These are phyloP conservation scores for Eupeodes luniger DNA, from an alignment of 2,888 invertebrate species.

Conservation along the genomic window DNA sequence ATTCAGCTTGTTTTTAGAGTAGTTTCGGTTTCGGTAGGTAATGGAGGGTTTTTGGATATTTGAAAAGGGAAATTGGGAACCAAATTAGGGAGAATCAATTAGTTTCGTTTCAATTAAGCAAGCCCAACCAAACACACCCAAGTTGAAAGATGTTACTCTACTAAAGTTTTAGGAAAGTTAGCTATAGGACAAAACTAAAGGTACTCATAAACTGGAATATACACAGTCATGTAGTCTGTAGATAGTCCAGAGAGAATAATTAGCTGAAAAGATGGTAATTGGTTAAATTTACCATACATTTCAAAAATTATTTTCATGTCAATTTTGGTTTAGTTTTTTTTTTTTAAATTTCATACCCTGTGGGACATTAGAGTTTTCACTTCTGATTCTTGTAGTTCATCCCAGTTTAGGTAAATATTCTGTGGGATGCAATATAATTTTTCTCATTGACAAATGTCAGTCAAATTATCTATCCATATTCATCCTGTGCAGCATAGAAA, in stretches of 20 bases:
- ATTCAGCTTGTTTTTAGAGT: background rate
- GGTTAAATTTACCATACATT: conserved; percentile 1
- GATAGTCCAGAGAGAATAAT: conserved; percentile 20
- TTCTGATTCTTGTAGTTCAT: too few relatives aligned
- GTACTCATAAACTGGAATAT: too few relatives aligned
- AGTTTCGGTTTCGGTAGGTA: background rate
- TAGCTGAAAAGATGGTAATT: conserved; percentile 19
- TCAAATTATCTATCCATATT: background rate
- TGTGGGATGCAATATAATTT: background rate
- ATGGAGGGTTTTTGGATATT: conserved; percentile 19
- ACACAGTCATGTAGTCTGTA: too few relatives aligned
- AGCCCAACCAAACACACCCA: background rate
- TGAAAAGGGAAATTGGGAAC: conserved; percentile 34
- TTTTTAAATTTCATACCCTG: background rate
- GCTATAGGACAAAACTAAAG: background rate
- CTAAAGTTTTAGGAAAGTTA: conserved; percentile 21
- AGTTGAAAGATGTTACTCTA: conserved; percentile 16
- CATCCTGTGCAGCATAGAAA: background rate
- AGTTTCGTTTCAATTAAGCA: conserved; percentile 64
- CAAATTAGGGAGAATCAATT: conserved; percentile 67
- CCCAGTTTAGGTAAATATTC: too few relatives aligned
- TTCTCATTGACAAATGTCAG: background rate
- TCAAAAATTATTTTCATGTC: background rate
- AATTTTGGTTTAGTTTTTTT: background rate
- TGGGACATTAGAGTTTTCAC: background rate